Conservation (phyloP, 2,113 vertebrate species). For the Ochotona princeps region DNA sequence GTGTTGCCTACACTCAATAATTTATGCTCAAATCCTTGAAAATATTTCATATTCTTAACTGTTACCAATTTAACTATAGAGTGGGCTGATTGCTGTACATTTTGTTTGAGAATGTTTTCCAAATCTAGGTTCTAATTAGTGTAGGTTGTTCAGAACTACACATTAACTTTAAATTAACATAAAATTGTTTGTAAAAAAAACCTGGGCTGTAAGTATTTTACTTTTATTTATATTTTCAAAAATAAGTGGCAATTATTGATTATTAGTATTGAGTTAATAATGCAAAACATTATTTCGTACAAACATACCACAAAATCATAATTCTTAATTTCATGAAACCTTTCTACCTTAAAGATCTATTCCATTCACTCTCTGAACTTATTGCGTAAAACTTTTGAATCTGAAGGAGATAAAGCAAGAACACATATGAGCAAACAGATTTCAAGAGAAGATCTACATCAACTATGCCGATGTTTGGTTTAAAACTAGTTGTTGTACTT, state of each 20-base stretch:
- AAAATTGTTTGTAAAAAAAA: constrained; percentile 48
- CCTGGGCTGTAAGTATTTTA: constrained; percentile 42
- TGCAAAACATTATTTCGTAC: constrained; percentile 14
- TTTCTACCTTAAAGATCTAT: constrained; percentile 28
- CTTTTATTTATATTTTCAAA: constrained; percentile 39
- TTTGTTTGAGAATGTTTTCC: constrained; percentile 35
- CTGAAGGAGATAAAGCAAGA: not conserved
- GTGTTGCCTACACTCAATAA: constrained; percentile 9
- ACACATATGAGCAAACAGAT: not conserved
- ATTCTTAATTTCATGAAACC: constrained; percentile 14
- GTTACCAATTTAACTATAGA: not conserved
- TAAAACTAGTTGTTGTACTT: constrained; percentile 45
- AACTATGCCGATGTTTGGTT: not conserved
- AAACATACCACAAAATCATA: constrained; percentile 37
- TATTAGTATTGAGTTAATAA: not conserved
- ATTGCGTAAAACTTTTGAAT: constrained; percentile 32
- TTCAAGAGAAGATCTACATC: constrained; percentile 24
- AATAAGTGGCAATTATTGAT: constrained; percentile 3
- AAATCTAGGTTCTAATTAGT: constrained; percentile 11
- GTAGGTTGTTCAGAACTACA: constrained; percentile 43
- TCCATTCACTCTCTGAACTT: not conserved
- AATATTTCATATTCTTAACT: constrained; percentile 41
- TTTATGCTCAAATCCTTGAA: constrained; percentile 4
- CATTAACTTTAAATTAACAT: constrained; percentile 32
- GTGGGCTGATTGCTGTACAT: not conserved